Conservation (phyloP, 2,888 invertebrate species). For the Ctenicera cuprea region DNA sequence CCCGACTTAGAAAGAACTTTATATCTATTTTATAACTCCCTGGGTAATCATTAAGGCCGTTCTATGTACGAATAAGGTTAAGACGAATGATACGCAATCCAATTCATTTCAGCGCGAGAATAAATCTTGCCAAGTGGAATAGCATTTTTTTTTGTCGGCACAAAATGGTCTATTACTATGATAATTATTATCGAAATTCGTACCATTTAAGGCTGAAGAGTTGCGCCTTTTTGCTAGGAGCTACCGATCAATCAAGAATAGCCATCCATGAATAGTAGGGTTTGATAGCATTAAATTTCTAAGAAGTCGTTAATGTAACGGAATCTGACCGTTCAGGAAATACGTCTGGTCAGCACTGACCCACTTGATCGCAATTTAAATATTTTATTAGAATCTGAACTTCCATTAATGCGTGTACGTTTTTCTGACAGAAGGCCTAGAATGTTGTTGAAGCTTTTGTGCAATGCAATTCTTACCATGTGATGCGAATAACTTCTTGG, state of each 20-base stretch:
- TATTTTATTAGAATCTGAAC: constrained; percentile 29
- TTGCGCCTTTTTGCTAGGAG: constrained; percentile 21
- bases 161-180: constrained; percentile 15
- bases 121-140: constrained; percentile 18
- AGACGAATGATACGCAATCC: constrained; percentile 24
- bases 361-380: constrained; percentile 35
- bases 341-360: constrained; percentile 29
- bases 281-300: constrained; percentile 24
- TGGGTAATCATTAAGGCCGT: constrained; percentile 16
- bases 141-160: background rate
- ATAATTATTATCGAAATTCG: constrained; percentile 30
- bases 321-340: constrained; percentile 24
- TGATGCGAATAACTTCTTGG: constrained; percentile 2
- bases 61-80: constrained; percentile 19
- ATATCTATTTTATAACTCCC: constrained; percentile 30
- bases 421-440: constrained; percentile 12
- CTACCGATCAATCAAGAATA: constrained; percentile 28
- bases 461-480: background rate
- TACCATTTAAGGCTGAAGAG: constrained; percentile 8
- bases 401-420: constrained; percentile 4
- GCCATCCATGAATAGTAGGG: constrained; percentile 18
- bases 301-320: constrained; percentile 33
- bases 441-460: constrained; percentile 4
- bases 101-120: constrained; percentile 17
- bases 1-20: background rate